A percentile compares a stretch with the other conserved stretches of the same genome.
Evolutionary conservation across 1,140 invertebrate genomes (phyloP).

Genomic region (Phocides pigmalion): DNA sequence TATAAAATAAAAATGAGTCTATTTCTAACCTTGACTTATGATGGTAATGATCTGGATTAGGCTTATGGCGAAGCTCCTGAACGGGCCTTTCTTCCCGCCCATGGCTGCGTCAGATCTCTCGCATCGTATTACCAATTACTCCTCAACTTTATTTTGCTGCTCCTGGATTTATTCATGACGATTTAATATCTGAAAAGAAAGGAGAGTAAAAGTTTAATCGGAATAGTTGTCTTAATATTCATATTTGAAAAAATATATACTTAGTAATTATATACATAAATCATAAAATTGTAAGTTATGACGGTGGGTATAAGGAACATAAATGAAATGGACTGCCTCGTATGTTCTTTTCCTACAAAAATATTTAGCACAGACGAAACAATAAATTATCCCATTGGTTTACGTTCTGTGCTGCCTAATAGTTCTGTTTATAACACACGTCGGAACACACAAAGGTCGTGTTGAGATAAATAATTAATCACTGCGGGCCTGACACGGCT

Average conservation of each 20-base stretch:
- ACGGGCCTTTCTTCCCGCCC: slow-evolving; percentile 65
- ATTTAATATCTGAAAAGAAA: background rate
- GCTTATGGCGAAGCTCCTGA: slow-evolving; percentile 71
- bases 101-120: slow-evolving; percentile 55
- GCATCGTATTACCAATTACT: slow-evolving; percentile 43
- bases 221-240: too few species aligned
- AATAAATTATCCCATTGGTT: too few species aligned
- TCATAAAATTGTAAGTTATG: too few species aligned
- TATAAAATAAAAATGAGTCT: too few species aligned
- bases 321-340: too few species aligned
- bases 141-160: slow-evolving; percentile 8
- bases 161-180: slow-evolving; percentile 30
- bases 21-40: slow-evolving; percentile 67
- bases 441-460: slow-evolving; percentile 2
- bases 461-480: slow-evolving; percentile 29
- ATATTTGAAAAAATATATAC: too few species aligned
- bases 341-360: too few species aligned
- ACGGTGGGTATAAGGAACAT: too few species aligned
- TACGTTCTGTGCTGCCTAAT: too few species aligned
- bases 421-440: slow-evolving; percentile 11
- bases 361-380: too few species aligned
- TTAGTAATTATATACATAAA: too few species aligned
- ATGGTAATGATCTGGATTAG: slow-evolving; percentile 76
- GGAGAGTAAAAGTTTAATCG: background rate
- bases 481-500: slow-evolving; percentile 13